Percentiles rank a stretch among this genome's conserved stretches.
phyloP scores from a whole-genome alignment of 2,888 invertebrate species.

The Ommatoiulus sabulosus region DNA sequence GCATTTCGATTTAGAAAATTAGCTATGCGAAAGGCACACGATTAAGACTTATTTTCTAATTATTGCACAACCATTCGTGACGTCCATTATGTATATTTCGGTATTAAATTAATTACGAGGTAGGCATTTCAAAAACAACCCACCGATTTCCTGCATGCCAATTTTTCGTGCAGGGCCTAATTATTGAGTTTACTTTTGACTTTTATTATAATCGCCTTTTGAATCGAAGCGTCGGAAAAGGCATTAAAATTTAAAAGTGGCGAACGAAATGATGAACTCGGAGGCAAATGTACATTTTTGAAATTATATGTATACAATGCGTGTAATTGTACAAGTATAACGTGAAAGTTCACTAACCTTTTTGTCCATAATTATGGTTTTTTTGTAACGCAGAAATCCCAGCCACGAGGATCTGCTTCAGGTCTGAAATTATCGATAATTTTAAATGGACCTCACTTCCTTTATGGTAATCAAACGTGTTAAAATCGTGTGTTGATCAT shows the following conservation, averaged over 20 bases:
- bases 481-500: background rate
- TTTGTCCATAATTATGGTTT: slow-evolving; percentile 15
- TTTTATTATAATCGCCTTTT: background rate
- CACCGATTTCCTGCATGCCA: slow-evolving; percentile 20
- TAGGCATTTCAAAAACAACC: background rate
- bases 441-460: background rate
- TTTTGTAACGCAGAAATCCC: background rate
- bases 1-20: slow-evolving; percentile 16
- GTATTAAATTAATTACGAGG: slow-evolving; percentile 35
- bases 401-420: background rate
- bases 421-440: slow-evolving; percentile 4
- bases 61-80: slow-evolving; percentile 48
- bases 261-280: background rate
- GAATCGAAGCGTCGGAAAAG: slow-evolving; percentile 4
- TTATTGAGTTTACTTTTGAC: slow-evolving; percentile 41
- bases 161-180: slow-evolving; percentile 6
- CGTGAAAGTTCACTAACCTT: slow-evolving; percentile 35
- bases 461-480: background rate
- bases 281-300: background rate
- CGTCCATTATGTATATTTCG: slow-evolving; percentile 41
- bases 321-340: slow-evolving; percentile 15
- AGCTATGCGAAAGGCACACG: slow-evolving; percentile 32
- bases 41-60: slow-evolving; percentile 48
- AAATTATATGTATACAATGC: slow-evolving; percentile 42
- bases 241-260: slow-evolving; percentile 35